Evolutionary conservation across 1,140 invertebrate genomes (phyloP), one percentile per base, ranked within the genome.

Genomic region (Drosophila watanabei): DNA sequence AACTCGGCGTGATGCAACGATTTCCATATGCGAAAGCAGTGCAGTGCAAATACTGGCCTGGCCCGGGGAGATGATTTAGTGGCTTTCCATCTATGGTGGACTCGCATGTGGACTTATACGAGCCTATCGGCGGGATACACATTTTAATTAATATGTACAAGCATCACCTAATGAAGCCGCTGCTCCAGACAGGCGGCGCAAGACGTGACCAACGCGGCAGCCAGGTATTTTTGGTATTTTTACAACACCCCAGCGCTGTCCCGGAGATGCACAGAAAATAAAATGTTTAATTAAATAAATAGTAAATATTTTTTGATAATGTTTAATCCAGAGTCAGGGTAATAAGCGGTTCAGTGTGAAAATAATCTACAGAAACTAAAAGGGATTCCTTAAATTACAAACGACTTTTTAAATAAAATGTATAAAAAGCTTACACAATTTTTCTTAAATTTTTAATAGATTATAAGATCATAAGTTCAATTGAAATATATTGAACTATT

Each of bases 71-170:
- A 90, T 90, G 86, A 90, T 90, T 90, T 90, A 90, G 80, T 90
- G 86, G 51, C 87, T 52, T 8, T 16, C 59, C 62, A 58, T 66
- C 73, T 58, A 77, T 11, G 75, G 45, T 14, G 28, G 54, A 70
- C 51, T 43, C 33, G 58, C 41, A 39, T 35, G 48, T 75, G 58
- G 43, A 82, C 79, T 82, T 89, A 35, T 60, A 52, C 24, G 77
- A 76, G 88, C 63, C 84, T 72, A 73, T 73, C 70, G 28, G 69
- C 70, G 71, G 69, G 71, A 75, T 75, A 75, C 76, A 69, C 58
- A 79, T 80, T 90, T 90, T 82, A 90, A 90, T 90, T 90, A 90
- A 90, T 90, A 90, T 90, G 86, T 90, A 89, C 86, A 68, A 76
- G 82, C 75, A 78, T 80, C 87, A 87, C 86, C 82, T 90, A 90